phyloP scores from a whole-genome alignment of 2,888 invertebrate species.

The Agapetus fuscipes region DNA sequence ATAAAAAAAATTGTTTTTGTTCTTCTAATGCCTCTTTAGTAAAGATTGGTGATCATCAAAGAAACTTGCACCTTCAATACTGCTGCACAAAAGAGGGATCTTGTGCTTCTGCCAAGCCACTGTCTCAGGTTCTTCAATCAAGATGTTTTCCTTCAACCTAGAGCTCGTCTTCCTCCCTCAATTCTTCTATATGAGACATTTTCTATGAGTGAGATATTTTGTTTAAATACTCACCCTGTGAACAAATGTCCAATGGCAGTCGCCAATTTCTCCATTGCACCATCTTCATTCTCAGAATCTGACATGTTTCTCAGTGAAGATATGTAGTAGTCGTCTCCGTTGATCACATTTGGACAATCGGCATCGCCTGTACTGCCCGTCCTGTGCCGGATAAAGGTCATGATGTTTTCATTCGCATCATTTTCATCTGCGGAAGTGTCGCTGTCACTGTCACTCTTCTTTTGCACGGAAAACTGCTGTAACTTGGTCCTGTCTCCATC shows the following conservation, averaged over 20 bases:
- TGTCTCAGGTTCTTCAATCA: too few species aligned
- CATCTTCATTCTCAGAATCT: slow-evolving; percentile 65
- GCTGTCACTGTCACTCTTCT: slow-evolving; percentile 40
- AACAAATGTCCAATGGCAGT: slow-evolving; percentile 69
- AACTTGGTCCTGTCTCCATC: slow-evolving; percentile 19
- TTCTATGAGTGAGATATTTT: too few species aligned
- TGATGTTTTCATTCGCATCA: slow-evolving; percentile 44
- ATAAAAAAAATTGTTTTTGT: too few species aligned
- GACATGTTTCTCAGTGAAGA: slow-evolving; percentile 51
- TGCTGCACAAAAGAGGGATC: too few species aligned
- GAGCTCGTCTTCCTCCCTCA: too few species aligned
- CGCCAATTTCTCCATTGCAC: slow-evolving; percentile 58
- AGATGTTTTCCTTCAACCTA: too few species aligned
- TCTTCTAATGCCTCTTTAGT: too few species aligned
- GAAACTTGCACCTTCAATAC: too few species aligned
- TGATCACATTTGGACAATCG: slow-evolving; percentile 7
- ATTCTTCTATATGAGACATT: too few species aligned
- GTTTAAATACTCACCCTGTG: slow-evolving; percentile 46
- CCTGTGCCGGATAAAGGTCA: slow-evolving; percentile 48
- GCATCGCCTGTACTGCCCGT: slow-evolving; percentile 28
- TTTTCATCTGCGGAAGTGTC: slow-evolving; percentile 51
- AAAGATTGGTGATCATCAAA: too few species aligned
- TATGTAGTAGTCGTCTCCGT: slow-evolving; percentile 36
- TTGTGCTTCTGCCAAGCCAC: too few species aligned
- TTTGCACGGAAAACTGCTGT: slow-evolving; percentile 27